Conservation (phyloP, 2,888 invertebrate species). For the Sialis lutaria region DNA sequence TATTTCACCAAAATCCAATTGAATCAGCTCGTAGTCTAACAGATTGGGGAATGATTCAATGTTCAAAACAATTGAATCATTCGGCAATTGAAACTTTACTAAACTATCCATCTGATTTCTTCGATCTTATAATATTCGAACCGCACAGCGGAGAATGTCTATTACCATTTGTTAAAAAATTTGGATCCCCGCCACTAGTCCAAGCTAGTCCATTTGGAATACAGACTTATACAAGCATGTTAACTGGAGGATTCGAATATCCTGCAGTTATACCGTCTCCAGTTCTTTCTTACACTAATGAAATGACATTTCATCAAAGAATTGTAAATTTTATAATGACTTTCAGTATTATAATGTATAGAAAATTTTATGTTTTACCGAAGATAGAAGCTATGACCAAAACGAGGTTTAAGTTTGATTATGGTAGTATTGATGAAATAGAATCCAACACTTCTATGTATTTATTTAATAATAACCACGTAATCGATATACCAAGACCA, state of each 20-base stretch:
- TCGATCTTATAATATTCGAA: constrained; percentile 2
- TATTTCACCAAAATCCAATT: neutral
- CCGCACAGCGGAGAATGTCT: neutral
- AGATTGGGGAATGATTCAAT: neutral
- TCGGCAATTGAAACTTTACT: neutral
- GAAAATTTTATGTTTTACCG: neutral
- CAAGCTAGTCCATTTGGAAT: constrained; percentile 2
- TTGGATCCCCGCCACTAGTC: constrained; percentile 2
- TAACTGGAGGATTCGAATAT: constrained; percentile 3
- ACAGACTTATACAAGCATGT: neutral
- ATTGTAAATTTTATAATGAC: constrained; percentile 3
- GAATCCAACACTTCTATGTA: constrained; percentile 15
- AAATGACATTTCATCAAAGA: constrained; percentile 7
- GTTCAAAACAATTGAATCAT: neutral
- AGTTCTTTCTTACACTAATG: constrained; percentile 1
- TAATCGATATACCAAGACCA: constrained; percentile 16
- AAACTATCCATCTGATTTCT: constrained; percentile 1
- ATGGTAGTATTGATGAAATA: constrained; percentile 7
- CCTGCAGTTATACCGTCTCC: constrained; percentile 1
- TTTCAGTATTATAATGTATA: neutral
- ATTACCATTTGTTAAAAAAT: constrained; percentile 2
- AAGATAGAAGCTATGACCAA: constrained; percentile 5
- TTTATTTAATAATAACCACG: constrained; percentile 17
- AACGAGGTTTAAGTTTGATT: constrained; percentile 5
- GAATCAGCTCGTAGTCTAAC: neutral